Conservation (phyloP, 2,888 invertebrate genomes). For the Mylabris sibirica region DNA sequence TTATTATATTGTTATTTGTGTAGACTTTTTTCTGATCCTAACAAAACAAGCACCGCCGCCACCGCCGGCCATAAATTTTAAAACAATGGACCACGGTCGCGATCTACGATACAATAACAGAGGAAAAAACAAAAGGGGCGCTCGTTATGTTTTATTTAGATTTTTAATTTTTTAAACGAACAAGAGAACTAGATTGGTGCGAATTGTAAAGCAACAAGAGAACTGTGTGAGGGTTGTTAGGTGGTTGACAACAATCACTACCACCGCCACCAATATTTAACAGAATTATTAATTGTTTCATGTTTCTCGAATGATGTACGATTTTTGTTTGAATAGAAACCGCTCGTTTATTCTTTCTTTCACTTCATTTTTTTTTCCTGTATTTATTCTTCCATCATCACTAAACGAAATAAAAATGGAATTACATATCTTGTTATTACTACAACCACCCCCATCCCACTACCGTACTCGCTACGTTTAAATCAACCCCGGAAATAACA, state of each 20-base stretch:
- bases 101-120: constrained; percentile 54
- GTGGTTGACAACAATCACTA: constrained; percentile 26
- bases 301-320: constrained; percentile 54
- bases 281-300: constrained; percentile 56
- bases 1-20: constrained; percentile 3
- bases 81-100: constrained; percentile 55
- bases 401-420: constrained; percentile 22
- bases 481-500: constrained; percentile 13
- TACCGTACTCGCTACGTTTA: not conserved
- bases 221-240: constrained; percentile 42
- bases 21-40: not conserved
- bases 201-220: constrained; percentile 34
- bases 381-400: not conserved
- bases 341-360: constrained; percentile 34
- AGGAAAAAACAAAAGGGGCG: constrained; percentile 49
- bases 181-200: constrained; percentile 51
- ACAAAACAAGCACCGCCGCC: constrained; percentile 18
- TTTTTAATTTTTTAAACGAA: constrained; percentile 55
- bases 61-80: constrained; percentile 53
- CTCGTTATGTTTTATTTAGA: constrained; percentile 59
- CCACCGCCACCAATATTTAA: constrained; percentile 50
- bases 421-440: constrained; percentile 27
- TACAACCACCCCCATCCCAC: constrained; percentile 14
- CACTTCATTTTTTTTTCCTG: not conserved
- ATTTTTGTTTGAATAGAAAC: constrained; percentile 54